phyloP scores from a whole-genome alignment of 2,113 vertebrate species.

The Etia nguti region DNA sequence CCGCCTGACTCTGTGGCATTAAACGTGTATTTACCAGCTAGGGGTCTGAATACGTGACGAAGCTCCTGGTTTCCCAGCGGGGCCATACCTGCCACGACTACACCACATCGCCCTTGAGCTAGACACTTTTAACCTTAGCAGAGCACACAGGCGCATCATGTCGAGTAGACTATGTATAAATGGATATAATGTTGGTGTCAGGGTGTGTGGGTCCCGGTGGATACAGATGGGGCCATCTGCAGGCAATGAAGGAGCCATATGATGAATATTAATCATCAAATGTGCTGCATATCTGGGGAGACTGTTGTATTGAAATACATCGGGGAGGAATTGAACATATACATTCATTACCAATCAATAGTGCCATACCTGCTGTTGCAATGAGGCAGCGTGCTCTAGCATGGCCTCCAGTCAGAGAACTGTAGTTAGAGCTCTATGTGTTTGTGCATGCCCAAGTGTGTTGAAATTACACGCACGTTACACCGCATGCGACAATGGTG shows the following conservation, averaged over 20 bases:
- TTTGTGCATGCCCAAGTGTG: not conserved
- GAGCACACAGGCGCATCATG: constrained; percentile 1
- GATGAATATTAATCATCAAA: constrained; percentile 59
- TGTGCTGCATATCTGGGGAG: not conserved
- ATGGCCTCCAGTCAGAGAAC: constrained; percentile 1
- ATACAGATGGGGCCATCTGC: constrained; percentile 7
- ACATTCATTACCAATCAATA: constrained; percentile 22
- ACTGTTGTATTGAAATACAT: not conserved
- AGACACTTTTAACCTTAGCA: constrained; percentile 51
- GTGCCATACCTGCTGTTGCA: not conserved
- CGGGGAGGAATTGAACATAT: not conserved
- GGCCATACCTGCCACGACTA: constrained; percentile 20
- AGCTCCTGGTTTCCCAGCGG: constrained; percentile 28
- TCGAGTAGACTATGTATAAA: constrained; percentile 32
- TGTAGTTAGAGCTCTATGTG: not conserved
- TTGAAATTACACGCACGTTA: constrained; percentile 8
- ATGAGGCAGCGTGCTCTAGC: not conserved
- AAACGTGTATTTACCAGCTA: constrained; percentile 55
- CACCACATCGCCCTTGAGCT: constrained; percentile 54
- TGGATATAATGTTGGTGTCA: constrained; percentile 34
- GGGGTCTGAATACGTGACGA: constrained; percentile 33
- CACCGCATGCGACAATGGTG: not conserved
- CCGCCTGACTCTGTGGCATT: constrained; percentile 30
- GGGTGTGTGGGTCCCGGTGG: constrained; percentile 37
- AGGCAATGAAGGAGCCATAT: constrained; percentile 9